Percentiles rank a stretch among this genome's conserved stretches.
These are phyloP conservation scores for Lacanobia oleracea DNA, from an alignment of 2,888 invertebrate species.

Conservation along the genomic window DNA sequence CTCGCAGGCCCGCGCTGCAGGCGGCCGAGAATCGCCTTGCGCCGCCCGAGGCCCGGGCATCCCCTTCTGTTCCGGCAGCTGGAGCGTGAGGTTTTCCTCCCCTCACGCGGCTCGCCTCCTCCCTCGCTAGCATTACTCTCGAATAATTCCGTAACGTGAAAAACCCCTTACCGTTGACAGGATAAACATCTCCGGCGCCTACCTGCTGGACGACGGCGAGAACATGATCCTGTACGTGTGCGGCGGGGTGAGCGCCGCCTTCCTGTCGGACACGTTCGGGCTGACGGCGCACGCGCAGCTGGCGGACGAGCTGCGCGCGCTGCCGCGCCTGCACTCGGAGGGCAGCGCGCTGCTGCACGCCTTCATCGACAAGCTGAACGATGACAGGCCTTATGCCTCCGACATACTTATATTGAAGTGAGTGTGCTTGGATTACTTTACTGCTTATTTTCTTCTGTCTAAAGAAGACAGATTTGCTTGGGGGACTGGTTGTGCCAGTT, in stretches of 20 bases:
- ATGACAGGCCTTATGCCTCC: conserved; percentile 95
- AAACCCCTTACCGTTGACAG: conserved; percentile 91
- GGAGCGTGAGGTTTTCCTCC: no score
- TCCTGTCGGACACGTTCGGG: conserved; percentile 95
- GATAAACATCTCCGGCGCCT: conserved; percentile 95
- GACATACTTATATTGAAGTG: conserved; percentile 96
- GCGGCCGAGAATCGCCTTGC: no score
- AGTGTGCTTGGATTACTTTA: not conserved
- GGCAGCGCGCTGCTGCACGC: conserved; percentile 94
- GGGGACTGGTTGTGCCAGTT: not conserved
- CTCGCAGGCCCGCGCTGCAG: no score
- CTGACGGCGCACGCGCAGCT: conserved; percentile 93
- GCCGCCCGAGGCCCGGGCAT: no score
- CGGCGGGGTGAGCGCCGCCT: conserved; percentile 93
- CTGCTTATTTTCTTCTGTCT: no score
- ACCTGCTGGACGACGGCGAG: conserved; percentile 97
- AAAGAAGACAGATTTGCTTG: no score
- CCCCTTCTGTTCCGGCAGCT: no score
- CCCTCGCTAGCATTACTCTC: no score
- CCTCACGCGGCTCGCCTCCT: no score
- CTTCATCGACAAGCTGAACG: conserved; percentile 96
- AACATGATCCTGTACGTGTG: conserved; percentile 96
- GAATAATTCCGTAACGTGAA: no score
- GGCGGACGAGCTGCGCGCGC: conserved; percentile 93
- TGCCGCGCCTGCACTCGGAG: conserved; percentile 94